phyloP scores from a whole-genome alignment of 2,113 vertebrate species.

The Pao palembangensis region DNA sequence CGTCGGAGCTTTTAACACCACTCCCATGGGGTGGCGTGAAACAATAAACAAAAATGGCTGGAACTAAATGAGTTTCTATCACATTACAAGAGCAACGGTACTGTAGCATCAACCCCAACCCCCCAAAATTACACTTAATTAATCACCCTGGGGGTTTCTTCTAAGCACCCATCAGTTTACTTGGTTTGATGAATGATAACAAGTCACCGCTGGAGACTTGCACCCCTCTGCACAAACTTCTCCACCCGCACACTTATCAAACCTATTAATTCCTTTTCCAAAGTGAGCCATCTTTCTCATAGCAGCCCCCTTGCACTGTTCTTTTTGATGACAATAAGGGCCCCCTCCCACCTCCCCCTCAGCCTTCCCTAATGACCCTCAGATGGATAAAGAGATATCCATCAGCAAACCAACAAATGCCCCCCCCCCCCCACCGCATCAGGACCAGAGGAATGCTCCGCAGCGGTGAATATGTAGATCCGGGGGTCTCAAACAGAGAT shows the following conservation, averaged over 20 bases:
- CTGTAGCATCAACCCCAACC: constrained; percentile 26
- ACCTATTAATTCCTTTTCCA: constrained; percentile 34
- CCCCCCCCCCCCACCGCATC: constrained; percentile 51
- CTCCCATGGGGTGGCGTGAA: constrained; percentile 29
- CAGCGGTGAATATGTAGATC: constrained; percentile 65
- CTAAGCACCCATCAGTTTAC: constrained; percentile 20
- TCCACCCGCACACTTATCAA: constrained; percentile 25
- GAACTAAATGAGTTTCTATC: constrained; percentile 50
- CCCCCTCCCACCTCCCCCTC: constrained; percentile 44
- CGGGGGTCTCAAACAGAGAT: constrained; percentile 72
- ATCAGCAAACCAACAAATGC: constrained; percentile 68
- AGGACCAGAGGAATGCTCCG: constrained; percentile 58
- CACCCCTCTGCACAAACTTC: constrained; percentile 26
- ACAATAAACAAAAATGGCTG: constrained; percentile 51
- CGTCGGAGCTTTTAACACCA: constrained; percentile 31
- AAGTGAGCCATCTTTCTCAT: constrained; percentile 34
- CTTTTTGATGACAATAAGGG: constrained; percentile 47
- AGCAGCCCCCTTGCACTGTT: constrained; percentile 5
- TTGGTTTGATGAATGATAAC: constrained; percentile 44
- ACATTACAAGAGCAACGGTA: constrained; percentile 46
- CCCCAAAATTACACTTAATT: constrained; percentile 49
- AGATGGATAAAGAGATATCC: constrained; percentile 70
- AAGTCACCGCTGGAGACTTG: constrained; percentile 54
- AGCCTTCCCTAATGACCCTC: constrained; percentile 59
- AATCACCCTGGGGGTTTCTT: constrained; percentile 32